Conservation (phyloP, 2,113 vertebrate genomes). For the Tragelaphus imberbis region DNA sequence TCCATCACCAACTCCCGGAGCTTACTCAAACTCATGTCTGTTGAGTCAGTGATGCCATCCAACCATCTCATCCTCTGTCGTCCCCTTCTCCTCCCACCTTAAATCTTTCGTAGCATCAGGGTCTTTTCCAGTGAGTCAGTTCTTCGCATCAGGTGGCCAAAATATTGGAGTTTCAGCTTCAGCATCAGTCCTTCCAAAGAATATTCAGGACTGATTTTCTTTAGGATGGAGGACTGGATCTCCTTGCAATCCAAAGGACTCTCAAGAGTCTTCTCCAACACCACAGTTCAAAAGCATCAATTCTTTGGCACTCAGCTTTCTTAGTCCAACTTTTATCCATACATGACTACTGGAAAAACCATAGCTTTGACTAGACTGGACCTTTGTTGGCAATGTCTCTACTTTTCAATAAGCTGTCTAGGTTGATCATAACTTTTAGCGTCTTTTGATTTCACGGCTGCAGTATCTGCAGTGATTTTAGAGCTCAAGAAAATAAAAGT, state of each 20-base stretch:
- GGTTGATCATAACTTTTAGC: background rate
- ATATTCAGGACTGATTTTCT: background rate
- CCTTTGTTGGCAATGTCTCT: background rate
- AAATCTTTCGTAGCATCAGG: background rate
- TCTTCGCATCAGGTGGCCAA: accelerated
- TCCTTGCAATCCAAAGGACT: accelerated
- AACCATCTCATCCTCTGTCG: background rate
- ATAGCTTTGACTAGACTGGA: background rate
- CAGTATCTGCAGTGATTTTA: background rate
- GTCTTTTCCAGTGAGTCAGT: background rate
- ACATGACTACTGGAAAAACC: background rate
- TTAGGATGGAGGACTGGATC: background rate
- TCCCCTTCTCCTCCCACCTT: background rate
- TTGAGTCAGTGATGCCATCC: background rate
- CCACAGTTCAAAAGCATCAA: background rate
- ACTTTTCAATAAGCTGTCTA: background rate
- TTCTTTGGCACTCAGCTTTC: accelerated
- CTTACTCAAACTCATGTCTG: background rate
- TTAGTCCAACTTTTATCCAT: background rate
- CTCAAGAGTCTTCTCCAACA: background rate
- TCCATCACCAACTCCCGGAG: background rate
- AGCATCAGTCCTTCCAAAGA: background rate
- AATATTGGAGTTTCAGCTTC: background rate
- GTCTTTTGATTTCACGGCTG: background rate
- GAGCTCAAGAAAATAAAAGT: background rate